These are phyloP conservation scores for Heliconius congener DNA, from an alignment of 1,140 invertebrate species.

Conservation along the genomic window DNA sequence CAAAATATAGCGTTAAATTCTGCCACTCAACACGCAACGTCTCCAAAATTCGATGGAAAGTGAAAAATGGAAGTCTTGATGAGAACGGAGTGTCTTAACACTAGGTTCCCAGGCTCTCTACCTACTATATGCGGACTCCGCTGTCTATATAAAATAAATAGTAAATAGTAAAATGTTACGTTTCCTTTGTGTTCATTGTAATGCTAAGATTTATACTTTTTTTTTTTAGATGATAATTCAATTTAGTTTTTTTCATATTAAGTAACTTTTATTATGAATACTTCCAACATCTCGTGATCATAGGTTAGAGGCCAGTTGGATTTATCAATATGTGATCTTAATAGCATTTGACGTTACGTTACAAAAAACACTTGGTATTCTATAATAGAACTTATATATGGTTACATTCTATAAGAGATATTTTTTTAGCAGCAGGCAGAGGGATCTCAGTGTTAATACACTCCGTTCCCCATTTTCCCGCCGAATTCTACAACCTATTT, in stretches of 20 bases:
- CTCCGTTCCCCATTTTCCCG: no score
- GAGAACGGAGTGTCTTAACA: no score
- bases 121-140: no score
- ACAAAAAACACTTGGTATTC: neutral
- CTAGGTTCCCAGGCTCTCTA: no score
- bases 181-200: neutral
- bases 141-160: no score
- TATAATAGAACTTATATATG: neutral
- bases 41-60: no score
- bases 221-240: neutral
- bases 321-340: neutral
- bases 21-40: no score
- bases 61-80: no score
- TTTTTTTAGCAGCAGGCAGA: neutral
- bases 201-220: neutral
- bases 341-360: neutral
- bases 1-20: no score
- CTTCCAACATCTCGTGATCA: slow-evolving; percentile 5
- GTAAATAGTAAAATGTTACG: neutral
- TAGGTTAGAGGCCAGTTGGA: neutral
- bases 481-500: no score
- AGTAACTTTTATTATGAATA: neutral
- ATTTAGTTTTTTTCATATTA: neutral
- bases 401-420: neutral
- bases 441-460: neutral